These are phyloP conservation scores for Zhuqinia jingwanae DNA, from an alignment of 2,888 invertebrate species.

Conservation along the genomic window DNA sequence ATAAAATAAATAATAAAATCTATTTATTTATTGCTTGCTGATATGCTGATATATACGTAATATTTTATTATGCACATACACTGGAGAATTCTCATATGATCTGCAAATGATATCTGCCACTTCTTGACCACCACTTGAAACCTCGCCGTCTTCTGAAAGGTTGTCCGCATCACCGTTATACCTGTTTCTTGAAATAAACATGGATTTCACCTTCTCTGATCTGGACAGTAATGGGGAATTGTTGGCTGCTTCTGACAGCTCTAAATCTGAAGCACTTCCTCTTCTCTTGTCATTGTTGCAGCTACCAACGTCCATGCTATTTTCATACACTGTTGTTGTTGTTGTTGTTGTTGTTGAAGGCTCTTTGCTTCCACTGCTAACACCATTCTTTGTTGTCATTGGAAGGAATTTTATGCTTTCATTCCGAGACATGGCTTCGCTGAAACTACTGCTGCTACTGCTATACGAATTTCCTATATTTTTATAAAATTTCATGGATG, in stretches of 20 bases:
- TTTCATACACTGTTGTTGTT: constrained; percentile 39
- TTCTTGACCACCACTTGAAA: constrained; percentile 78
- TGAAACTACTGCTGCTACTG: constrained; percentile 66
- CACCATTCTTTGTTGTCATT: background rate
- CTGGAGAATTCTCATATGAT: constrained; percentile 78
- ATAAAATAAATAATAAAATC: background rate
- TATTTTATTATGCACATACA: constrained; percentile 67
- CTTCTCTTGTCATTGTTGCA: constrained; percentile 54
- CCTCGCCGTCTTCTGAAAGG: constrained; percentile 78
- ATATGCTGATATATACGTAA: no score
- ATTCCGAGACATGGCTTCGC: constrained; percentile 54
- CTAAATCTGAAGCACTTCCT: constrained; percentile 76
- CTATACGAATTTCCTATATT: constrained; percentile 39
- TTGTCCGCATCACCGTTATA: constrained; percentile 66
- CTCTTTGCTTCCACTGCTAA: background rate
- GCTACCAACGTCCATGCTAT: background rate
- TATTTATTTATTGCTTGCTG: background rate
- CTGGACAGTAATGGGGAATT: constrained; percentile 61
- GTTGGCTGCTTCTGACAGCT: constrained; percentile 69
- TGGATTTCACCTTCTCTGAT: constrained; percentile 74
- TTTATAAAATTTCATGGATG: constrained; percentile 44
- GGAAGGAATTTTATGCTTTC: constrained; percentile 51
- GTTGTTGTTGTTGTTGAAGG: no score
- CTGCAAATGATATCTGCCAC: constrained; percentile 78
- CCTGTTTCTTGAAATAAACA: constrained; percentile 69